Evolutionary conservation across 2,797 vertebrate genomes (phyloP), one percentile per base, ranked within the genome.

Genomic region (Oreochromis grahami): DNA sequence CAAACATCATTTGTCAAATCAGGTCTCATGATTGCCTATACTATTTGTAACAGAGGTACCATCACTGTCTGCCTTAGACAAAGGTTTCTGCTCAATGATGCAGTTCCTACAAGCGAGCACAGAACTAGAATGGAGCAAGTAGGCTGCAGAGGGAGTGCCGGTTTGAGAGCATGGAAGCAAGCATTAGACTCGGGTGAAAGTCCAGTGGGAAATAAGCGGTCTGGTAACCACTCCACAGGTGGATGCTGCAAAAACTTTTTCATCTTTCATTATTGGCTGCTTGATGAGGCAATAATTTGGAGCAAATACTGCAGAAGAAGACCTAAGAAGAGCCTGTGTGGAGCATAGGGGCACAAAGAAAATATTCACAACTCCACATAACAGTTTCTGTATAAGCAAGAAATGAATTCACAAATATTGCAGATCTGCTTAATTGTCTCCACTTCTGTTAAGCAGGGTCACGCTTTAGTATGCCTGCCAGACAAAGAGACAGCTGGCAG

Each of bases 381-480:
- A 65, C 50, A 72, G 76, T 78, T 89, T 88, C 65, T 21, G 76
- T 74, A 82, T 86, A 87, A 29, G 29, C 48, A 43, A 81, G 26
- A 87, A 85, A 87, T 78, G 1, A 56, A 88, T 89, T 91, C 79
- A 83, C 56, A 89, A 86, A 89, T 77, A 82, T 88, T 89, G 86
- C 82, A 86, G 84, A 87, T 92, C 80, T 80, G 51, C 82, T 89
- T 55, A 76, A 56, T 88, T 89, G 79, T 90, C 77, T 89, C 76
- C 77, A 43, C 19, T 84, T 36, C 32, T 90, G 38, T 74, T 88
- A 84, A 92, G 92, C 78, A 91, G 84, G 81, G 82, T 84, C 82
- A 83, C 12, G 38, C 55, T 87, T 79, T 80, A 87, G 34, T 83
- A 60, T 89, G 50, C 45, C 26, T 52, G 13, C 34, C 80, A 88